Evolutionary conservation across 1,140 invertebrate species (phyloP).

Genomic region (Phthorimaea operculella): DNA sequence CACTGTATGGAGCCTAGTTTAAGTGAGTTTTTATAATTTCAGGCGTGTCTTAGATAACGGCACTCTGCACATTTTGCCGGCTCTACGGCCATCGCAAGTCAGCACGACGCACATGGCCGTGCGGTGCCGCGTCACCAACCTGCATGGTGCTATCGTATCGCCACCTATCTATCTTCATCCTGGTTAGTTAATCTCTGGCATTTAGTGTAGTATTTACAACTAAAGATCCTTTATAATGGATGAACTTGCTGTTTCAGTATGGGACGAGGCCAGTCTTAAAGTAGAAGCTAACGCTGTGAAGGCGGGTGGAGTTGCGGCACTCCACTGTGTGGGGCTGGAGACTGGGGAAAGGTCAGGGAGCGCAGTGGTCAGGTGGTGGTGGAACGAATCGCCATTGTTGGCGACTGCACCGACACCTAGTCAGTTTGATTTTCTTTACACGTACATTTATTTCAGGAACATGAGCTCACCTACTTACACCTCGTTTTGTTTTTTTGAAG

Average conservation of each 20-base stretch:
- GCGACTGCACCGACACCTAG: background rate
- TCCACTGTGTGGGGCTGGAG: background rate
- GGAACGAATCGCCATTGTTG: background rate
- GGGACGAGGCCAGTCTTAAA: background rate
- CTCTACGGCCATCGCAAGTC: no score
- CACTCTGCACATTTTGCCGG: no score
- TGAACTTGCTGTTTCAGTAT: background rate
- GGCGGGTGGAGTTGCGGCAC: background rate
- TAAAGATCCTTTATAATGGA: background rate
- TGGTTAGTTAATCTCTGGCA: no score
- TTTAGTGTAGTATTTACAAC: no score
- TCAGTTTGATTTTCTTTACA: background rate
- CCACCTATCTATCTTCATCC: conserved; percentile 26
- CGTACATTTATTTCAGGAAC: no score
- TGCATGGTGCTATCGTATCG: conserved; percentile 38
- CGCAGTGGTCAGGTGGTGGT: background rate
- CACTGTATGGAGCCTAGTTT: no score
- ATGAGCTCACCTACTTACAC: no score
- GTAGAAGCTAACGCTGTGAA: background rate
- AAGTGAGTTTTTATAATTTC: no score
- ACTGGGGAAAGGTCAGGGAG: background rate
- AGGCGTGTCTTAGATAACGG: no score
- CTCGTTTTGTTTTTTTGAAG: background rate
- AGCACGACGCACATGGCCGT: conserved; percentile 7
- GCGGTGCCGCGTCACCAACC: conserved; percentile 45